Conservation (phyloP, 2,113 vertebrate genomes). For the Mormoops blainvillei region DNA sequence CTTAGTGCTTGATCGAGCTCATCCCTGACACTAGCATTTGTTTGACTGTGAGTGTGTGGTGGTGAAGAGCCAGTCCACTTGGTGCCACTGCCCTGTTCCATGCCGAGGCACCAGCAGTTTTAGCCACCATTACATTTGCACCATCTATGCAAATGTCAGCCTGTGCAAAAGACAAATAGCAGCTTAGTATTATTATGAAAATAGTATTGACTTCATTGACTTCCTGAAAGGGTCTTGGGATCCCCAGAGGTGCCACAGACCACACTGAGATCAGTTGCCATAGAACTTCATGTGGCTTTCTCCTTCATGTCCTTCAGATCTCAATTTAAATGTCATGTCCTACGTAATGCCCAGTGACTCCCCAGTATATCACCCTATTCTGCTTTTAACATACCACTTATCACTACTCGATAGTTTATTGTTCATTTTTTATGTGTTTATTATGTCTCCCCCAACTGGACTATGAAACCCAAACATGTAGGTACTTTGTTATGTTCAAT, state of each 20-base stretch:
- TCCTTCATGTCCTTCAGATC: neutral
- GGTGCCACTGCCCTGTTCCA: neutral
- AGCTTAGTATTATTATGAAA: constrained; percentile 24
- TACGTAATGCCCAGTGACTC: neutral
- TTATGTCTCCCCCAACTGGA: neutral
- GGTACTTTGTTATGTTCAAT: neutral
- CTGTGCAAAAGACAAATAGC: neutral
- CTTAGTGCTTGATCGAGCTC: neutral
- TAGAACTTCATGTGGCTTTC: neutral
- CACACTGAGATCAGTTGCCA: neutral
- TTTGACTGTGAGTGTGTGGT: neutral
- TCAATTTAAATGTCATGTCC: neutral
- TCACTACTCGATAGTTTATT: neutral
- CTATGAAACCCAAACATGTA: neutral
- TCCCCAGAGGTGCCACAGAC: neutral
- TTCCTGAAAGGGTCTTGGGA: neutral
- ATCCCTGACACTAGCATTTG: neutral
- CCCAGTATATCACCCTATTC: neutral
- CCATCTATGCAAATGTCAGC: neutral
- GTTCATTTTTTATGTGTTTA: neutral
- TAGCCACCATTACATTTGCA: neutral
- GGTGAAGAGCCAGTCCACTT: neutral
- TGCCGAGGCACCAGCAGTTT: neutral
- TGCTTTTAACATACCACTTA: constrained; percentile 9
- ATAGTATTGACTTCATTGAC: neutral